Conservation (phyloP, 1,140 invertebrate species). For the Drosophila elegans region DNA sequence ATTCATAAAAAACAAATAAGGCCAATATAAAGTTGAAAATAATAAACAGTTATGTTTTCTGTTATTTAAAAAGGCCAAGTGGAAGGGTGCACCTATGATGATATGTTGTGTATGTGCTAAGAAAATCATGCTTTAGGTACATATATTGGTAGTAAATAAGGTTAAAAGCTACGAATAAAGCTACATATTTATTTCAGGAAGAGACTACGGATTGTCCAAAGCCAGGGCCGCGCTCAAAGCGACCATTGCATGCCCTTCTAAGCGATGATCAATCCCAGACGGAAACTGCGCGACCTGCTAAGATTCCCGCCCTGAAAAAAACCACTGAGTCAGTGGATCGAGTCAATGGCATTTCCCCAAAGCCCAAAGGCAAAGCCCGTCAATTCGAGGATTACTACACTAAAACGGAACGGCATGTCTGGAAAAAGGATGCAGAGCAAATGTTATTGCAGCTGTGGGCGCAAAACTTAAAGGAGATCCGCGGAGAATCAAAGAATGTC, state of each 20-base stretch:
- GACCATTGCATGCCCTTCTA: slow-evolving; percentile 7
- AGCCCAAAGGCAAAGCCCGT: background rate
- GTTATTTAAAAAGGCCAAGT: too few relatives aligned
- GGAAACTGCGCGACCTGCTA: background rate
- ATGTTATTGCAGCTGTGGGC: slow-evolving; percentile 58
- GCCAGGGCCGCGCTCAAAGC: background rate
- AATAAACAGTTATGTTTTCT: too few relatives aligned
- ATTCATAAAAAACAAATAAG: too few relatives aligned
- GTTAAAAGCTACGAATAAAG: too few relatives aligned
- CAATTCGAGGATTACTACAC: slow-evolving; percentile 9
- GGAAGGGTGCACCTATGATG: too few relatives aligned
- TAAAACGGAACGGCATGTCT: slow-evolving; percentile 43
- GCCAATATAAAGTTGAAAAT: too few relatives aligned
- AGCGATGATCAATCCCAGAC: background rate
- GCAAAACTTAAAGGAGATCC: slow-evolving; percentile 33
- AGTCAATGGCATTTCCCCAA: background rate
- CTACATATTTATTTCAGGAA: background rate
- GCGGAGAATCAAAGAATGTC: slow-evolving; percentile 30
- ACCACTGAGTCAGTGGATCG: background rate
- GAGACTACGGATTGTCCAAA: background rate
- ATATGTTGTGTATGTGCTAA: too few relatives aligned
- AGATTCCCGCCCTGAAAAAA: background rate
- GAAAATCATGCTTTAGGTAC: too few relatives aligned
- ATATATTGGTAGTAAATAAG: too few relatives aligned
- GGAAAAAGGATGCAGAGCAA: slow-evolving; percentile 54